Percentiles rank a stretch among this genome's conserved stretches.
These are phyloP conservation scores for Sthenelais limicola DNA, from an alignment of 2,888 invertebrate species.

Conservation along the genomic window DNA sequence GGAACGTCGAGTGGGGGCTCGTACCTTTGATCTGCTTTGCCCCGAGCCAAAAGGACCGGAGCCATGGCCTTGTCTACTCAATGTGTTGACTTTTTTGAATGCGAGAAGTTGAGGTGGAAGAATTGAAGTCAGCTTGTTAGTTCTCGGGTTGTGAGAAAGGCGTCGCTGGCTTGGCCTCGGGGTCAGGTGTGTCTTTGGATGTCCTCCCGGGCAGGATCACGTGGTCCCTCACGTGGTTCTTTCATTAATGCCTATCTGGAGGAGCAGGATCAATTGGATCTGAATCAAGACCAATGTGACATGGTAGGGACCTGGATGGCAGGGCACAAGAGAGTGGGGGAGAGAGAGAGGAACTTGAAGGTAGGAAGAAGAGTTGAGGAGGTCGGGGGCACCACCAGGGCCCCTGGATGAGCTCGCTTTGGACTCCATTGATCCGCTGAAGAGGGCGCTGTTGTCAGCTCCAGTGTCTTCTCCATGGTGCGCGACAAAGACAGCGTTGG, in stretches of 20 bases:
- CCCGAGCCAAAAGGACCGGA: background rate
- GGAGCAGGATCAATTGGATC: too few relatives aligned
- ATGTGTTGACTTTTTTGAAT: conserved; percentile 19
- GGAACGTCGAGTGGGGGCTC: background rate
- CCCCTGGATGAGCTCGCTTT: too few relatives aligned
- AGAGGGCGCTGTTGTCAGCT: too few relatives aligned
- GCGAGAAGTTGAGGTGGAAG: conserved; percentile 15
- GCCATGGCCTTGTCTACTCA: conserved; percentile 23
- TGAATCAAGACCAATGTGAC: too few relatives aligned
- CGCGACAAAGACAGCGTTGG: background rate
- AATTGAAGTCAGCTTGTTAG: conserved; percentile 36
- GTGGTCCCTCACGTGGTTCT: too few relatives aligned
- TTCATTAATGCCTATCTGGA: too few relatives aligned
- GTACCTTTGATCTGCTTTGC: conserved; percentile 23
- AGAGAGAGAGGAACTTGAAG: background rate
- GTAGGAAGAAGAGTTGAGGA: background rate
- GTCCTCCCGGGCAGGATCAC: too few relatives aligned
- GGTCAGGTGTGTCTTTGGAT: conserved; percentile 6
- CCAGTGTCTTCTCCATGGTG: too few relatives aligned
- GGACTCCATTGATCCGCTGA: too few relatives aligned
- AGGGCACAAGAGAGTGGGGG: background rate
- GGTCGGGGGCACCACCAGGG: too few relatives aligned
- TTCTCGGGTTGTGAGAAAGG: background rate
- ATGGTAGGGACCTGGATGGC: conserved; percentile 9
- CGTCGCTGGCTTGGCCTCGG: conserved; percentile 6